Percentiles rank a stretch among this genome's conserved stretches.
Conservation (phyloP, 2,888 invertebrate genomes). For the Drosophila planitibia region DNA sequence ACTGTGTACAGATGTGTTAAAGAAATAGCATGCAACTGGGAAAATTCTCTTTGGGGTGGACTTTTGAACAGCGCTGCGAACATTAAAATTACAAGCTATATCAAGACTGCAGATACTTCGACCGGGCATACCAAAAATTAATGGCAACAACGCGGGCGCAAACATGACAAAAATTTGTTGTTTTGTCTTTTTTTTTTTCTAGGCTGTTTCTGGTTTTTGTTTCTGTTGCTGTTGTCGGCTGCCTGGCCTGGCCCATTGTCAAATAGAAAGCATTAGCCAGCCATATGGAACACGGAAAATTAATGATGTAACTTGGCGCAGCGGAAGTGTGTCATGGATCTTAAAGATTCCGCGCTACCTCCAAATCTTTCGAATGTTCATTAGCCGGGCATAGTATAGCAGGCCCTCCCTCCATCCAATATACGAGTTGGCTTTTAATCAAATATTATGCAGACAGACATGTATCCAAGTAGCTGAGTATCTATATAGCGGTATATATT, state of each 20-base stretch:
- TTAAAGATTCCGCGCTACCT: constrained; percentile 61
- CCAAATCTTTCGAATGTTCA: constrained; percentile 58
- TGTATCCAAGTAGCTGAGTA: constrained; percentile 19
- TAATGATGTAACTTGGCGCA: constrained; percentile 78
- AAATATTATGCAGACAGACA: constrained; percentile 50
- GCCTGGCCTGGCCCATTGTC: constrained; percentile 62
- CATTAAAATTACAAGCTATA: constrained; percentile 77
- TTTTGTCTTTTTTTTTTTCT: constrained; percentile 39
- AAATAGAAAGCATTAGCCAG: constrained; percentile 64
- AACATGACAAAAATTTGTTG: constrained; percentile 82
- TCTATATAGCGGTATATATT: constrained; percentile 17
- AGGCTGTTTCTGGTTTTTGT: constrained; percentile 4
- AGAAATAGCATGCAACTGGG: constrained; percentile 4
- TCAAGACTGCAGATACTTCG: constrained; percentile 57
- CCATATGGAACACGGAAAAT: constrained; percentile 71
- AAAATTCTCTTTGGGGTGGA: constrained; percentile 3
- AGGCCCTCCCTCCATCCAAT: constrained; percentile 25
- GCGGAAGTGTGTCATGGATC: constrained; percentile 80
- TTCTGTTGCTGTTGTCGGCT: constrained; percentile 2
- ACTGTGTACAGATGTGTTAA: constrained; percentile 5
- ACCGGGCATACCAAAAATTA: constrained; percentile 66
- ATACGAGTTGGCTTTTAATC: constrained; percentile 51
- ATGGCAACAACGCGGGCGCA: constrained; percentile 77
- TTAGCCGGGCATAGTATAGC: constrained; percentile 52
- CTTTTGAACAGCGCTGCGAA: constrained; percentile 72